These are phyloP conservation scores for Nephrotoma appendiculata DNA, from an alignment of 2,888 invertebrate genomes.

Conservation along the genomic window DNA sequence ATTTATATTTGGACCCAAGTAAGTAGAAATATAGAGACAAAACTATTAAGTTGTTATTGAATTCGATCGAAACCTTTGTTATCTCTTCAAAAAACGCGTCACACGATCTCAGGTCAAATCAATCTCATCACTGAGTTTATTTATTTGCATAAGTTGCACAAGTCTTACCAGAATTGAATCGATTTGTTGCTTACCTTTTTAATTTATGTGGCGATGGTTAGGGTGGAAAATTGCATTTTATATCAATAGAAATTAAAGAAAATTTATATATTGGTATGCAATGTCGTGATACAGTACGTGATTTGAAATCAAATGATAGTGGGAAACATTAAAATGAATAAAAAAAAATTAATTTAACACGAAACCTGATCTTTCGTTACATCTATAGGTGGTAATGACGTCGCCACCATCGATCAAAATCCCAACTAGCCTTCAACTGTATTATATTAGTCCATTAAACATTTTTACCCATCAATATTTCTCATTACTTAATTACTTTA, in stretches of 20 bases:
- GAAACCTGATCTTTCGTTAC: not conserved
- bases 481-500: not conserved
- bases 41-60: not conserved
- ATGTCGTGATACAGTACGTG: not conserved
- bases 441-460: not conserved
- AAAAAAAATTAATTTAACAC: not conserved
- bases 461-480: not conserved
- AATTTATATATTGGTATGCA: not conserved
- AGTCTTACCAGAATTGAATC: not conserved
- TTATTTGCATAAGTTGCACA: not conserved
- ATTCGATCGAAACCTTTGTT: not conserved
- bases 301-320: not conserved
- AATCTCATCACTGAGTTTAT: not conserved
- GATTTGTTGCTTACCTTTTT: not conserved
- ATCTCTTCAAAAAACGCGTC: not conserved
- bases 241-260: not conserved
- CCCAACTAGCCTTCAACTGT: not conserved
- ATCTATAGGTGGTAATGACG: not conserved
- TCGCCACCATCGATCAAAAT: not conserved
- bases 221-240: not conserved
- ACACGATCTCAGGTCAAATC: not conserved
- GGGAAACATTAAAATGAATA: not conserved
- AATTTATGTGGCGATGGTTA: not conserved
- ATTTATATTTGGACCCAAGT: constrained; percentile 36
- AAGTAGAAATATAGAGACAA: constrained; percentile 12